Evolutionary conservation across 2,888 invertebrate genomes (phyloP).

Genomic region (Pammene aurita): DNA sequence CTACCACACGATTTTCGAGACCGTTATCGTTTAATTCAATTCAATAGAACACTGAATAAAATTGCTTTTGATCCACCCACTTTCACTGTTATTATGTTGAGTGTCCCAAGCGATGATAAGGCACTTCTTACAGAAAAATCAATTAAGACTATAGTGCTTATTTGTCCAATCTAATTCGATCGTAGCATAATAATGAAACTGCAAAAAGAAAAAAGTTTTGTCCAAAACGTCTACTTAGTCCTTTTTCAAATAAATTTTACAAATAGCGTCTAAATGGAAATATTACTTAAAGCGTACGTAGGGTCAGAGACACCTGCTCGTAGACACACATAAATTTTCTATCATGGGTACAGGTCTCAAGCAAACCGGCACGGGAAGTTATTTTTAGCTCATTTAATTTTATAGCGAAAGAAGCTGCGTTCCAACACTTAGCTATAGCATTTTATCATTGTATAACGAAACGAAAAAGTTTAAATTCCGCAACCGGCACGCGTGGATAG

Average conservation of each 20-base stretch:
- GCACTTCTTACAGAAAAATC: constrained; percentile 26
- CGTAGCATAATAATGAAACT: constrained; percentile 7
- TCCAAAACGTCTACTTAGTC: not conserved
- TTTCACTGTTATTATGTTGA: constrained; percentile 51
- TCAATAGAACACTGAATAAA: constrained; percentile 56
- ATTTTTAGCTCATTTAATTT: constrained; percentile 31
- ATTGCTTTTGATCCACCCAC: constrained; percentile 49
- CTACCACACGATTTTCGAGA: constrained; percentile 55
- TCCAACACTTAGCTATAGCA: constrained; percentile 33
- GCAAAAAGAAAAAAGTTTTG: not conserved
- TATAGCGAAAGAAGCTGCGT: constrained; percentile 29
- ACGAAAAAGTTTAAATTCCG: constrained; percentile 42
- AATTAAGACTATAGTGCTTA: constrained; percentile 19
- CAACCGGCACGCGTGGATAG: constrained; percentile 41
- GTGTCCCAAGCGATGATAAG: constrained; percentile 33
- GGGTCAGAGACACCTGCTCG: constrained; percentile 31
- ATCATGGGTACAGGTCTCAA: constrained; percentile 16
- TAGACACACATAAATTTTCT: constrained; percentile 22
- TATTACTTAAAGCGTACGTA: not conserved
- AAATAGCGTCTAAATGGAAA: not conserved
- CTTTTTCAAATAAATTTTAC: constrained; percentile 19
- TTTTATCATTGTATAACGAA: constrained; percentile 39
- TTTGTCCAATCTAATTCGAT: constrained; percentile 19
- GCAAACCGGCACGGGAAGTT: constrained; percentile 29
- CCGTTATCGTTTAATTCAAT: constrained; percentile 62